phyloP scores from a whole-genome alignment of 2,113 vertebrate genomes.

The Taxidea taxus region DNA sequence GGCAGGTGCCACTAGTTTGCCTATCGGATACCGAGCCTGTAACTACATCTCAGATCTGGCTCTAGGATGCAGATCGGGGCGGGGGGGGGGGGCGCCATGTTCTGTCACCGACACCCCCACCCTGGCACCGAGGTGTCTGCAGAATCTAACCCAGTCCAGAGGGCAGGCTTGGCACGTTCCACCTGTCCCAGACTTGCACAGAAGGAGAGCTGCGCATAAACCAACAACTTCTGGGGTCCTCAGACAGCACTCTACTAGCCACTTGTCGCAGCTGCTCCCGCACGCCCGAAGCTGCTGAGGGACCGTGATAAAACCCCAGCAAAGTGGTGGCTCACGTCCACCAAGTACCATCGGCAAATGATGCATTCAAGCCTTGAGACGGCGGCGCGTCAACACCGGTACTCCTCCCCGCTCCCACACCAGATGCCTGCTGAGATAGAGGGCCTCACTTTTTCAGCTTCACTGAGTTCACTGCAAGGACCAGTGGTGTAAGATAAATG shows the following conservation, averaged over 20 bases:
- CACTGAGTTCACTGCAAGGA: neutral
- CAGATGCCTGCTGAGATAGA: neutral
- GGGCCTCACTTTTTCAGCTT: neutral
- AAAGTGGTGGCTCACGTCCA: neutral
- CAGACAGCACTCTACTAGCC: neutral
- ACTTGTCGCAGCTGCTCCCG: neutral
- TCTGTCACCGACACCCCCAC: accelerated
- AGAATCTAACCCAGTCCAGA: neutral
- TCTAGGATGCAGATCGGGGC: neutral
- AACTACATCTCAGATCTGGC: neutral
- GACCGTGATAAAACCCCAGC: neutral
- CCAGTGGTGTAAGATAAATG: constrained; percentile 15
- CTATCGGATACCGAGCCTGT: neutral
- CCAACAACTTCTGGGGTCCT: neutral
- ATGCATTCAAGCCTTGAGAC: neutral
- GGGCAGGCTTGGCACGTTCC: accelerated
- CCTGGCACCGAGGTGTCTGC: accelerated
- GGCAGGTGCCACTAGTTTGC: accelerated
- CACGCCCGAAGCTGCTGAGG: neutral
- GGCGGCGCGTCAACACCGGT: neutral
- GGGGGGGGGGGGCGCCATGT: too few relatives aligned
- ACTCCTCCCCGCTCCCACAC: neutral
- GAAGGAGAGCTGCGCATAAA: neutral
- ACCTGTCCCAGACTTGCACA: neutral
- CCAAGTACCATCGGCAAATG: neutral